Evolutionary conservation across 2,797 vertebrate species (phyloP), one percentile per base, ranked within the genome.

Genomic region (Mormyrops boulengeri): DNA sequence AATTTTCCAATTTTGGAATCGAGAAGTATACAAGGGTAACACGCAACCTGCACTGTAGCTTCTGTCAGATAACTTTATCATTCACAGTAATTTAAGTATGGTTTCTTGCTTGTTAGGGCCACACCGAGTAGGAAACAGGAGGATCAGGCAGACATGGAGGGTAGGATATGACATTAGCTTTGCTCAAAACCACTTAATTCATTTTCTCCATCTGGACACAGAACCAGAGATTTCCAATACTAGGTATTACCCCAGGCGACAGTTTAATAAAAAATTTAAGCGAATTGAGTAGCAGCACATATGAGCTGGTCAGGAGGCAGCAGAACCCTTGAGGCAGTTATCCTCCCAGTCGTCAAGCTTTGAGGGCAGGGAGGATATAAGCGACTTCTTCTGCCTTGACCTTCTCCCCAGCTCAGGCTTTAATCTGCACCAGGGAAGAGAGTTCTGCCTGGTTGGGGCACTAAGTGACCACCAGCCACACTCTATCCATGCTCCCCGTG

Each of bases 151-250:
- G 26, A 66, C 26, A 66, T 66, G 60, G 60, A 66, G 9, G 22
- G 22, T 30, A 3, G 9, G 22, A 66, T 66, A 30, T 38, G 30
- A 77, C 4, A 41, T 82, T 82, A 82, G 77, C 77, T 82, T 82
- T n/a, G 77, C 19, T 44, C 19, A 82, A 82, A 82, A 82, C 77
- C 77, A 82, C 77, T 82, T 47, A 47, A 82, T 82, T 82, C 77
- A 82, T 77, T 77, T n/a, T 47, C 77, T 22, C 77, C 77, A 44
- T 44, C 41, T 22, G 77, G 41, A 22, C 38, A 44, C 41, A 47
- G 77, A 22, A 19, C 41, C 77, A 82, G 38, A 82, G 77, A 19
- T 82, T 82, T 82, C 41, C 77, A 82, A 82, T 44, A 44, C 41
- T 47, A n/a, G 41, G 77, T 47, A 82, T 44, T 82, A 47, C 77